Percentiles rank a stretch among this genome's conserved stretches.
These are phyloP conservation scores for Limanda limanda DNA, from an alignment of 2,113 vertebrate species.

Conservation along the genomic window DNA sequence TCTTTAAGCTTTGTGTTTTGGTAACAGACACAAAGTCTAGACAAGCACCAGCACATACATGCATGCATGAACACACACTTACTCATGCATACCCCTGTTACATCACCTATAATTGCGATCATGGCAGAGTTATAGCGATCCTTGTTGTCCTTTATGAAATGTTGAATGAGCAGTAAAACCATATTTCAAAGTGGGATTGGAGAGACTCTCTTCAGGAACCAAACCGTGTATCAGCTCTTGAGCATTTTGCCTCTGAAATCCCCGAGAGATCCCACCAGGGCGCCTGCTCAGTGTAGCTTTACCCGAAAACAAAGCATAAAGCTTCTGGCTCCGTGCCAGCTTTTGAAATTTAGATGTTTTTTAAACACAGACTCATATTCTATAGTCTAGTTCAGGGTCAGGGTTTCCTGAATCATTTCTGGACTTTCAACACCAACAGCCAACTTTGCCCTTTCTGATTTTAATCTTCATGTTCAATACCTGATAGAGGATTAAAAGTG, in stretches of 20 bases:
- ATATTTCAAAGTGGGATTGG: not conserved
- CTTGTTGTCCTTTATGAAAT: not conserved
- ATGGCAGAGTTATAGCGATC: not conserved
- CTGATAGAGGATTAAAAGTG: not conserved
- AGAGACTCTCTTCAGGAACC: not conserved
- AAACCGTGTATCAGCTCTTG: not conserved
- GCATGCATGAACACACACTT: not conserved
- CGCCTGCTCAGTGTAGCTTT: slow-evolving; percentile 18
- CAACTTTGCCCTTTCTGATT: slow-evolving; percentile 20
- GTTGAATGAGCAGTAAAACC: slow-evolving; percentile 2
- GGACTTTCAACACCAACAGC: slow-evolving; percentile 8
- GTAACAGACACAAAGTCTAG: not conserved
- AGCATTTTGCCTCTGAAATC: not conserved
- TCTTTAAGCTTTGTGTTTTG: not conserved
- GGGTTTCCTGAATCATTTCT: slow-evolving; percentile 39
- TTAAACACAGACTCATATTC: slow-evolving; percentile 21
- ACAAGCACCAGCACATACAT: not conserved
- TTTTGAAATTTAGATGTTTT: not conserved
- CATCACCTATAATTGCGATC: slow-evolving; percentile 25
- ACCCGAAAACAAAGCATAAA: slow-evolving; percentile 24
- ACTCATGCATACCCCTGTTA: slow-evolving; percentile 14
- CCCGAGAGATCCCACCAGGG: slow-evolving; percentile 5
- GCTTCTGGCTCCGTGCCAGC: slow-evolving; percentile 30
- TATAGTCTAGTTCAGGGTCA: not conserved
- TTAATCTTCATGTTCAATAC: slow-evolving; percentile 4